A percentile compares a stretch with the other conserved stretches of the same genome.
These are phyloP conservation scores for Coreoperca whiteheadi DNA, from an alignment of 2,113 vertebrate species.

Conservation along the genomic window DNA sequence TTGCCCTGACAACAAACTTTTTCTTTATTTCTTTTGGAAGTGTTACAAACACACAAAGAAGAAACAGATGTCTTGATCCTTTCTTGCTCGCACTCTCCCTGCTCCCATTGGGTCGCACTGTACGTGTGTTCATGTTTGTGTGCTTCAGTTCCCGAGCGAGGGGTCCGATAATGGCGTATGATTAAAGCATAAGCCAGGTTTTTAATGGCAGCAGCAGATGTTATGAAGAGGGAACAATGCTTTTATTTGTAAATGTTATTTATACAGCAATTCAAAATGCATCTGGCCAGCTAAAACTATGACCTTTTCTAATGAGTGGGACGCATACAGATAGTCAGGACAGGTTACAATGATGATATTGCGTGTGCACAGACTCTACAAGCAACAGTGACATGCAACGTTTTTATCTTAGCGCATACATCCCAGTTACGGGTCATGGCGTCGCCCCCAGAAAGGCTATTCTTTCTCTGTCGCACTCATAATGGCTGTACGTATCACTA, in stretches of 20 bases:
- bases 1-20: conserved; percentile 59
- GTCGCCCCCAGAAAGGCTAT: conserved; percentile 43
- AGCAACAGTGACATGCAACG: not conserved
- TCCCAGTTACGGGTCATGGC: conserved; percentile 56
- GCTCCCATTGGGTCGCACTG: conserved; percentile 28
- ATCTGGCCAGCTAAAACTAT: conserved; percentile 62
- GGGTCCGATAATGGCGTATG: conserved; percentile 64
- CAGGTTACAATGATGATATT: conserved; percentile 5
- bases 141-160: not conserved
- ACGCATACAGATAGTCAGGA: conserved; percentile 2
- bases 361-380: not conserved
- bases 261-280: conserved; percentile 57
- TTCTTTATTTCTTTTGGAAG: conserved; percentile 58
- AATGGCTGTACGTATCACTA: conserved; percentile 57
- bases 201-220: conserved; percentile 76
- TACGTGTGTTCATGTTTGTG: conserved; percentile 21
- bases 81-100: conserved; percentile 22
- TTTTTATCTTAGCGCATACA: conserved; percentile 34
- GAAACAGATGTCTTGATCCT: conserved; percentile 53
- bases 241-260: conserved; percentile 71
- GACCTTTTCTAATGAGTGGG: conserved; percentile 47
- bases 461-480: conserved; percentile 48
- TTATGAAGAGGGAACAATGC: conserved; percentile 61
- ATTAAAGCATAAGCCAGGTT: conserved; percentile 66
- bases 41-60: conserved; percentile 27